These are phyloP conservation scores for Syngnathus scovelli DNA, from an alignment of 2,113 vertebrate genomes.

Conservation along the genomic window DNA sequence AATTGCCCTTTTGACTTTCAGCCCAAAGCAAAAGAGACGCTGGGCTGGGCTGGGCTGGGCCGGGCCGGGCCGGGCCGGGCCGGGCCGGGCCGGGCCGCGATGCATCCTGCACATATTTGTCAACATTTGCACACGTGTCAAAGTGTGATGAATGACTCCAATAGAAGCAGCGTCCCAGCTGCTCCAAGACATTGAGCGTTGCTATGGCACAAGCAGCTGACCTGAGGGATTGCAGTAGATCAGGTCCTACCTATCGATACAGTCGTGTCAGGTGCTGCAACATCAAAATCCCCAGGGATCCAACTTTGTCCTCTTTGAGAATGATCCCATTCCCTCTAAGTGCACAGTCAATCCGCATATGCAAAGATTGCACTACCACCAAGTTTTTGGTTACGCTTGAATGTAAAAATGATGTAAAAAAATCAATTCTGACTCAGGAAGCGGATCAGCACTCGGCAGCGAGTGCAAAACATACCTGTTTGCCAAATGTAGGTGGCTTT, in stretches of 20 bases:
- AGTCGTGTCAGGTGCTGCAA: no score
- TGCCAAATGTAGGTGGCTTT: slow-evolving; percentile 73
- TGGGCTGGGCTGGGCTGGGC: no score
- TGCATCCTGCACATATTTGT: slow-evolving; percentile 6
- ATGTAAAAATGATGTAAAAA: slow-evolving; percentile 12
- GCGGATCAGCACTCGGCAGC: slow-evolving; percentile 1
- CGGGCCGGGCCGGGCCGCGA: no score
- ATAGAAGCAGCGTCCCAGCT: slow-evolving; percentile 38
- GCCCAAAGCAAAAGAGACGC: no score
- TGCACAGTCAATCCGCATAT: background rate
- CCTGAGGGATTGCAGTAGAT: slow-evolving; percentile 55
- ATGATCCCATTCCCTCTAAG: background rate
- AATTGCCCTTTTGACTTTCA: no score
- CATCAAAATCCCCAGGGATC: background rate
- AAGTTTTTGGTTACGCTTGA: slow-evolving; percentile 5
- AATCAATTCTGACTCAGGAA: background rate
- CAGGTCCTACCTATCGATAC: background rate
- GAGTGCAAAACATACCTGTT: slow-evolving; percentile 60
- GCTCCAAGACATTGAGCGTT: background rate
- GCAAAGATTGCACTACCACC: background rate
- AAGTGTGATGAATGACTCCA: slow-evolving; percentile 46
- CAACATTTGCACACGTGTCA: slow-evolving; percentile 38
- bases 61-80: no score
- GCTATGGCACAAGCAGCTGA: background rate
- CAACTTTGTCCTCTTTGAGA: background rate